These are phyloP conservation scores for Mesodorylaimus sp. DNA, from an alignment of 2,888 invertebrate species.

Conservation along the genomic window DNA sequence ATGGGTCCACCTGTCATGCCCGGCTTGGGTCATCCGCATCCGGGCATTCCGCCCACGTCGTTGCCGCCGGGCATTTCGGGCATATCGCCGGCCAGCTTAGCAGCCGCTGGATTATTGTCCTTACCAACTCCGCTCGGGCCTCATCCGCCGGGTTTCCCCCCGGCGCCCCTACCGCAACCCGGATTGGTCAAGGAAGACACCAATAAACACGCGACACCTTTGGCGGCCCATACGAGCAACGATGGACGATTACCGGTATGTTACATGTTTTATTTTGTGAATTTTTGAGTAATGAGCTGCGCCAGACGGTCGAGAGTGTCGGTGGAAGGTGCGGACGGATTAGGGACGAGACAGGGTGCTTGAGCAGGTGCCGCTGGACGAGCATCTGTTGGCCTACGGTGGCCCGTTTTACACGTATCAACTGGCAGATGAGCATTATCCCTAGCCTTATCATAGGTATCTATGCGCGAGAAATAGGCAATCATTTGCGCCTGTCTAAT, in stretches of 20 bases:
- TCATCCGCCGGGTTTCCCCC: conserved; percentile 12
- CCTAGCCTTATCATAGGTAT: no score
- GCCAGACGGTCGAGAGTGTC: not conserved
- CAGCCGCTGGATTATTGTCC: conserved; percentile 12
- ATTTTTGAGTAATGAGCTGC: conserved; percentile 3
- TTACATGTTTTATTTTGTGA: not conserved
- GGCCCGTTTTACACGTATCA: no score
- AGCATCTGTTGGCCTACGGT: no score
- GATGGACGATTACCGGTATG: conserved; percentile 9
- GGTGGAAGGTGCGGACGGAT: no score
- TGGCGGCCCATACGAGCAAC: conserved; percentile 5
- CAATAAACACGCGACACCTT: not conserved
- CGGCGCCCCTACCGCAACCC: conserved; percentile 9
- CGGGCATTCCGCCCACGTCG: conserved; percentile 37
- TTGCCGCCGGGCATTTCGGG: conserved; percentile 35
- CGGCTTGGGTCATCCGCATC: conserved; percentile 12
- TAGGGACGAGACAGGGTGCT: no score
- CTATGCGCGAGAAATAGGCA: no score
- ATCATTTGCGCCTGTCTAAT: no score
- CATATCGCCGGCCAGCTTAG: no score
- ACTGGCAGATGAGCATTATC: no score
- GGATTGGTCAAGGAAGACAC: conserved; percentile 14
- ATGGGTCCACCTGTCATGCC: conserved; percentile 29
- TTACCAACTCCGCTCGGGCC: conserved; percentile 1
- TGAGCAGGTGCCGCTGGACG: no score